These are phyloP conservation scores for Stegophylla sp. DNA, from an alignment of 2,888 invertebrate genomes.

Conservation along the genomic window DNA sequence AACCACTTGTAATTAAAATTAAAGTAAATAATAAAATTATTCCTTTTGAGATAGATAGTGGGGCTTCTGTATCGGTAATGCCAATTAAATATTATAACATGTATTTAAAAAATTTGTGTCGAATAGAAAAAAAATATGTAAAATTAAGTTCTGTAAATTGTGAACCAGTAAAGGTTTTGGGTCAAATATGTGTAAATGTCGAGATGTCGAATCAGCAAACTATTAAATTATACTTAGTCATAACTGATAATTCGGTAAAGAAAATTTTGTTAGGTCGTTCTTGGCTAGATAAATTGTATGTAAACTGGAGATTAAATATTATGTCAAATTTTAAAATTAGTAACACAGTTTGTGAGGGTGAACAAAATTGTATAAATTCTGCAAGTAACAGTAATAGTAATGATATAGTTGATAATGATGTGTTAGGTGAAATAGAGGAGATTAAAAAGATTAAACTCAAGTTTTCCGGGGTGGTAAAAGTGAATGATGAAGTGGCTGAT, in stretches of 20 bases:
- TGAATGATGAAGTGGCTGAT: background rate
- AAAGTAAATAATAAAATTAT: constrained; percentile 2
- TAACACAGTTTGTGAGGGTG: too few relatives aligned
- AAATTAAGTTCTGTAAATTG: background rate
- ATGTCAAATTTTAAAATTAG: too few relatives aligned
- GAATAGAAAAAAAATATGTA: constrained; percentile 14
- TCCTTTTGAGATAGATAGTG: constrained; percentile 17
- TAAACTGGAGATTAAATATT: constrained; percentile 4
- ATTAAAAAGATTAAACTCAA: background rate
- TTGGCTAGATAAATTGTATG: background rate
- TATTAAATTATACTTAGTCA: constrained; percentile 1
- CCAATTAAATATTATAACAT: constrained; percentile 4
- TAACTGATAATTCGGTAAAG: background rate
- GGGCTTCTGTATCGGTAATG: background rate
- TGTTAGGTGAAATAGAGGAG: background rate
- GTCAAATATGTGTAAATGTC: constrained; percentile 10
- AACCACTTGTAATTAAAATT: constrained; percentile 5
- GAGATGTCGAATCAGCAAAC: background rate
- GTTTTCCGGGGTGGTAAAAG: constrained; percentile 12
- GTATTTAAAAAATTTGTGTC: background rate
- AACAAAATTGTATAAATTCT: too few relatives aligned
- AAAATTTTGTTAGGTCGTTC: constrained; percentile 2
- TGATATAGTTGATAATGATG: background rate
- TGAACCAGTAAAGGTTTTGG: background rate
- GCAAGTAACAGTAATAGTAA: background rate